Evolutionary conservation across 2,888 invertebrate species (phyloP), one percentile per base, ranked within the genome.

Genomic region (Caenorhabditis zanzibari): DNA sequence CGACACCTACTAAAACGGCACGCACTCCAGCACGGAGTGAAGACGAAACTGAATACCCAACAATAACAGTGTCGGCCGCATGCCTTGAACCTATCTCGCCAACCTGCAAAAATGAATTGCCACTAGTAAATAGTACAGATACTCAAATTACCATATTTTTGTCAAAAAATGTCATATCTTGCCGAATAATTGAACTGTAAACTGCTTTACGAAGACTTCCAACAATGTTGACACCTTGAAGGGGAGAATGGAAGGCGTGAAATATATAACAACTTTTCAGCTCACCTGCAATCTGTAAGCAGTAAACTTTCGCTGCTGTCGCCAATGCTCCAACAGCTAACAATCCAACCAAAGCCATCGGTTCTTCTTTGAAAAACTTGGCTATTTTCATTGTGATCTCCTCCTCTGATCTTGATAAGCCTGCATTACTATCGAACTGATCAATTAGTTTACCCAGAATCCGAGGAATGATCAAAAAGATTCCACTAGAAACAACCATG

Each of bases 381-480:
- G 89, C 96, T 95, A 54, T 96, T 94, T 59, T 68, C 69, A 79
- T 69, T 1, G 77, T 79, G 9, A 69, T 24, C 41, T 74, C 77
- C 12, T 79, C 74, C 32, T 79, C 72, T 24, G 47, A 24, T 28
- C n/a, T 19, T 2, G 38, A 19, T 12, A 12, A 9, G 1, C 41
- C 35, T 0, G 28, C 59, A n/a, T 83, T 35, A 26, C 80, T 84
- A 9, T 84, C 84, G 49, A 85, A 79, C 73, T 89, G 84, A 69
- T 98, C 98, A 83, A 98, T 95, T 19, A 98, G 95, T 93, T 95
- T 96, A 6, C 98, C 98, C 84, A 98, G 94, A 83, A 96, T 96
- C 93, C 96, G 97, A 1, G 98, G 98, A 26, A 98, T 95, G 16
- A 96, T 95, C 96, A 98, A 96, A 9, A 97, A 96, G 1, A 98